phyloP scores from a whole-genome alignment of 2,888 invertebrate species.

The Beris chalybata region DNA sequence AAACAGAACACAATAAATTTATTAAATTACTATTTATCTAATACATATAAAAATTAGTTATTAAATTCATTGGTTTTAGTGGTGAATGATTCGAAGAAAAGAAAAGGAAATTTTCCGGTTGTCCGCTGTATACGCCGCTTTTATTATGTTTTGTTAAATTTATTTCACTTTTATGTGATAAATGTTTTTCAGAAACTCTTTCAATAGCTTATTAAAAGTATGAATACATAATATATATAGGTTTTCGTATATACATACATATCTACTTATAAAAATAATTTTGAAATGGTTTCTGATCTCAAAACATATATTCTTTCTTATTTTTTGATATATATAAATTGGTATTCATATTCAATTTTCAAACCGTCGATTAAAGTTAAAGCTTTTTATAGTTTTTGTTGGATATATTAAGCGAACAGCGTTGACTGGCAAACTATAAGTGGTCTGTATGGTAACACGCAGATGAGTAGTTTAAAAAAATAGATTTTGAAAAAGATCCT shows the following conservation, averaged over 20 bases:
- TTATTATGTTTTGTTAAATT: no score
- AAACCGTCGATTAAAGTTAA: slow-evolving; percentile 10
- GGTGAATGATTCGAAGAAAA: no score
- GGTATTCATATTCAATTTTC: background rate
- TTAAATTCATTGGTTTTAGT: no score
- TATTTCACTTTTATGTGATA: no score
- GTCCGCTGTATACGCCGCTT: no score
- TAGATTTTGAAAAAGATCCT: no score
- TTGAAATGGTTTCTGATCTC: slow-evolving; percentile 13
- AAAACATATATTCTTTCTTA: slow-evolving; percentile 8
- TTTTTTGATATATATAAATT: slow-evolving; percentile 13
- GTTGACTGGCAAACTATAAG: background rate
- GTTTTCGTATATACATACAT: background rate
- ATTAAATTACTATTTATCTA: background rate
- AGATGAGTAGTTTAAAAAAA: no score
- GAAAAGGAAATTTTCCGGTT: no score
- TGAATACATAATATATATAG: background rate
- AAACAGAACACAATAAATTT: slow-evolving; percentile 1
- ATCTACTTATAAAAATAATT: slow-evolving; percentile 5
- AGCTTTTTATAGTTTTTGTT: slow-evolving; percentile 18
- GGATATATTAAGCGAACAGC: slow-evolving; percentile 5
- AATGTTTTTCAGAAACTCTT: slow-evolving; percentile 7
- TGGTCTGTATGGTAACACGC: no score
- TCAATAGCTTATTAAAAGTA: background rate
- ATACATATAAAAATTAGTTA: no score